Evolutionary conservation across 2,797 vertebrate species (phyloP).

Genomic region (Enteromius radiatus): DNA sequence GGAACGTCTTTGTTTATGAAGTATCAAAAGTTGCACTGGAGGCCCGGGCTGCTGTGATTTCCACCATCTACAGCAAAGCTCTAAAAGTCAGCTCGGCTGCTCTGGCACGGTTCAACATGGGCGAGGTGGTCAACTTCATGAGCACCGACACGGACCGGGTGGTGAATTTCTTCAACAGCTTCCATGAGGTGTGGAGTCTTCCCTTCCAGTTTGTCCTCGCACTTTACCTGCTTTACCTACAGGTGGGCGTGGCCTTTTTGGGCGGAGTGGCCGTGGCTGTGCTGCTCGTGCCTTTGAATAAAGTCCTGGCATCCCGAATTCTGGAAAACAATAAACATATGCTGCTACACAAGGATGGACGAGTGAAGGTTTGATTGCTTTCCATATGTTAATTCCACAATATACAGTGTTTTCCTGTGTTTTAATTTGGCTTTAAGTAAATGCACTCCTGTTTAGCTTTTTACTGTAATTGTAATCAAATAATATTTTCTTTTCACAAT

Average conservation of each 20-base stretch:
- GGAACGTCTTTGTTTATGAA: conserved; percentile 86
- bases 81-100: conserved; percentile 81
- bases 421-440: not conserved
- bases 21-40: conserved; percentile 83
- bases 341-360: conserved; percentile 87
- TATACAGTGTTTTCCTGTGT: not conserved
- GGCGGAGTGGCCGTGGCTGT: conserved; percentile 86
- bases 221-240: conserved; percentile 90
- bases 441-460: not conserved
- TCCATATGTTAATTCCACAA: not conserved
- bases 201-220: conserved; percentile 86
- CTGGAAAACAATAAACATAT: conserved; percentile 86
- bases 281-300: conserved; percentile 92
- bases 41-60: conserved; percentile 82
- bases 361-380: conserved; percentile 86
- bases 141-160: conserved; percentile 88
- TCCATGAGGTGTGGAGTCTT: conserved; percentile 95
- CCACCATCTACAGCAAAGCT: conserved; percentile 86
- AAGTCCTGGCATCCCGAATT: conserved; percentile 86
- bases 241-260: conserved; percentile 90
- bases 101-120: conserved; percentile 77
- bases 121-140: conserved; percentile 92
- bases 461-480: too few relatives aligned
- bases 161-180: conserved; percentile 89
- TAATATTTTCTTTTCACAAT: too few relatives aligned